A percentile compares a stretch with the other conserved stretches of the same genome.
Conservation (phyloP, 2,888 invertebrate genomes). For the Calameuta idolon region DNA sequence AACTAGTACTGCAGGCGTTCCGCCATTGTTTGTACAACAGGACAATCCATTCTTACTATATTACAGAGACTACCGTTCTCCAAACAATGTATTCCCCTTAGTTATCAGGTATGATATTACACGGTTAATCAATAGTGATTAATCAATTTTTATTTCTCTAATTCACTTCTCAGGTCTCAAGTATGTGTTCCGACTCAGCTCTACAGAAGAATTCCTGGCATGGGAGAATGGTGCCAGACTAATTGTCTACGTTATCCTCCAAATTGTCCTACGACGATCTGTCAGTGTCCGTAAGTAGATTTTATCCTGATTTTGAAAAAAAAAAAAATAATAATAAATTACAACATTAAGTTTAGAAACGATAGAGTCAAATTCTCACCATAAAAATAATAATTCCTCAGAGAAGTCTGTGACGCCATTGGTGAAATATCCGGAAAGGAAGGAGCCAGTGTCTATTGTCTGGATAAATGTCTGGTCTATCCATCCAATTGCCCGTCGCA, state of each 20-base stretch:
- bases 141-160: neutral
- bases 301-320: neutral
- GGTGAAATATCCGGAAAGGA: constrained; percentile 79
- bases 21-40: constrained; percentile 76
- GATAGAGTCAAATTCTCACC: neutral
- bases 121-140: neutral
- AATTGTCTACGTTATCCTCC: constrained; percentile 90
- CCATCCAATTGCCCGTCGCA: constrained; percentile 78
- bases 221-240: constrained; percentile 85
- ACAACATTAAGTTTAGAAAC: neutral
- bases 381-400: constrained; percentile 62
- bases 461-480: constrained; percentile 87
- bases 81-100: constrained; percentile 78
- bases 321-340: neutral
- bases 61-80: constrained; percentile 77
- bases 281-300: constrained; percentile 84
- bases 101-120: constrained; percentile 75
- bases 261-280: constrained; percentile 82
- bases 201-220: constrained; percentile 79
- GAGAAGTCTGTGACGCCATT: constrained; percentile 84
- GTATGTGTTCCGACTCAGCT: constrained; percentile 78
- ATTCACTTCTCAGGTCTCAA: constrained; percentile 74
- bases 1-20: constrained; percentile 81
- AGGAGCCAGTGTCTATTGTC: constrained; percentile 86
- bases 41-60: constrained; percentile 83